Base-by-base conservation (phyloP, 2,888 invertebrate genomes). In the Volucella inanis region DNA sequence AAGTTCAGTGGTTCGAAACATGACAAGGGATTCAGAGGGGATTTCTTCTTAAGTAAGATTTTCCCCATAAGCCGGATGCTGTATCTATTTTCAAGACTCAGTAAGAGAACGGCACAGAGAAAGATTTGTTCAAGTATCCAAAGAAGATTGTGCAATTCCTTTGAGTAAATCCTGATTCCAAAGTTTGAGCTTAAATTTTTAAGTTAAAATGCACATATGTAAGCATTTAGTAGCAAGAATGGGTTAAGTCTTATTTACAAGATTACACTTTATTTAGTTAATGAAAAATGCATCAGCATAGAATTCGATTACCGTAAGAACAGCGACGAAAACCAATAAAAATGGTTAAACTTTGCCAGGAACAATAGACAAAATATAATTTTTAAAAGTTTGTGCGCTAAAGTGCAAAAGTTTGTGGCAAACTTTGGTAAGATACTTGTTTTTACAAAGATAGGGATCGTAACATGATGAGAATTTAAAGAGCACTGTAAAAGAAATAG, bases 141-240 rank as follows among this genome's bases (percentile, higher is more conserved):
- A n/a, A 31, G 71, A 38, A 50, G 50, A 59, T 72, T 72, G 41
- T 41, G 61, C 50, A 61, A 72, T 52, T 43, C 72, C 12, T 67
- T 52, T 54, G 45, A 62, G 41, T 62, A 45, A 43, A 61, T 43
- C 38, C 62, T 54, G 72, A 62, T 72, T 72, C 10, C 62, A 62
- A 72, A 62, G 59, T 50, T 50, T 50, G 49, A 18, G 52, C 12
- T 54, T 45, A 62, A 43, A 43, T 62, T 70, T 52, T 43, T 52
- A 54, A 67, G 14, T 39, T 38, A 64, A 31, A 64, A 4, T 31
- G 14, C 45, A 49, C 45, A 47, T 12, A 59, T 22, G 18, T 22
- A 62, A 6, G 14, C 4, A 47, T 31, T 39, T 6, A n/a, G 8
- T 31, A 31, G 12, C 18, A 3, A 11, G 18, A 43, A 59, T 62